phyloP scores from a whole-genome alignment of 2,888 invertebrate species.

The Athetis lepigone region DNA sequence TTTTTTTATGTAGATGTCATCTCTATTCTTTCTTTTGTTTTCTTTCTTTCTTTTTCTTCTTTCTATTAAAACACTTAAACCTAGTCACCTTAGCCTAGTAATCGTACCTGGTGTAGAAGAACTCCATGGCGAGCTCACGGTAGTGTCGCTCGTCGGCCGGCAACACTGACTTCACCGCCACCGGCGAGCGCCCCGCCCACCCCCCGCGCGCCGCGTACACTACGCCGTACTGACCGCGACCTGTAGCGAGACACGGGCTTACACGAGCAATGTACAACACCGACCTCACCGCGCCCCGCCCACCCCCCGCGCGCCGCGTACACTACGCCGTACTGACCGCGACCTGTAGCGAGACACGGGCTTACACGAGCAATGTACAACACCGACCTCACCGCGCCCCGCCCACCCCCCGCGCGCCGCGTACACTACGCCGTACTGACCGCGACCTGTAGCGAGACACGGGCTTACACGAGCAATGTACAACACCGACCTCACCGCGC shows the following conservation, averaged over 20 bases:
- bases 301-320: conserved; percentile 94
- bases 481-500: conserved; percentile 96
- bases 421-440: conserved; percentile 97
- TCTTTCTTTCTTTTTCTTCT: no score
- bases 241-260: no score
- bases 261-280: conserved; percentile 91
- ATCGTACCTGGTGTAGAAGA: conserved; percentile 95
- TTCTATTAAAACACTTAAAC: no score
- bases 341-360: no score
- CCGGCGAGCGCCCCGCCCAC: conserved; percentile 94
- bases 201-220: conserved; percentile 94
- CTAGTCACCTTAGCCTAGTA: no score
- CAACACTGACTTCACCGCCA: conserved; percentile 96
- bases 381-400: conserved; percentile 95
- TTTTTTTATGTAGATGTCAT: no score
- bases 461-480: no score
- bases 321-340: conserved; percentile 97
- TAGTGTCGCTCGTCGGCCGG: conserved; percentile 97
- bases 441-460: conserved; percentile 92
- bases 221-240: conserved; percentile 96
- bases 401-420: conserved; percentile 94
- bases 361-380: conserved; percentile 85
- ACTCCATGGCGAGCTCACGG: conserved; percentile 97
- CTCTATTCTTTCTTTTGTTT: no score
- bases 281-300: conserved; percentile 95